Conservation (phyloP, 2,113 vertebrate genomes). For the Anolis carolinensis region DNA sequence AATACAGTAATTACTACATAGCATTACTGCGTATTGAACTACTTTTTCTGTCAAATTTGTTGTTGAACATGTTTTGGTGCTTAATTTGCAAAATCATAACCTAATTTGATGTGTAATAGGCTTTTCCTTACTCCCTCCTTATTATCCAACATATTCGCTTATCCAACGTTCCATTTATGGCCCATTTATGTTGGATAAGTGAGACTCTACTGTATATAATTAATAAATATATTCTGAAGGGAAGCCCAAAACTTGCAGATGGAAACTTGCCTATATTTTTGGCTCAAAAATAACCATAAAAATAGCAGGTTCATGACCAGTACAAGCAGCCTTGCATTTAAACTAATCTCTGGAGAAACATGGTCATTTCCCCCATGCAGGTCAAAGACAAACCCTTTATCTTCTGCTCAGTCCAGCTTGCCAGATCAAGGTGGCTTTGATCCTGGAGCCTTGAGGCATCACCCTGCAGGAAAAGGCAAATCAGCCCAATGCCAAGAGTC, state of each 20-base stretch:
- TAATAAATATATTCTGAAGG: background rate
- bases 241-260: background rate
- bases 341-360: background rate
- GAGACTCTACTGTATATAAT: no score
- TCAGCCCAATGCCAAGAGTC: background rate
- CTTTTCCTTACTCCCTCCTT: no score
- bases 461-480: background rate
- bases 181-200: no score
- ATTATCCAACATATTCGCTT: no score
- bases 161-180: no score
- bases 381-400: background rate
- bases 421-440: constrained; percentile 16
- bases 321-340: background rate
- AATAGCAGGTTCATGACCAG: no score
- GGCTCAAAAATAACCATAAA: background rate
- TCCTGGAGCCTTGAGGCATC: background rate
- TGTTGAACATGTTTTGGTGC: no score
- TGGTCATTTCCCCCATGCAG: background rate
- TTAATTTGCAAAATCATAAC: no score
- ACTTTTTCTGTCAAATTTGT: no score
- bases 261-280: background rate
- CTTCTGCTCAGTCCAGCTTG: background rate
- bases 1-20: no score
- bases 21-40: no score
- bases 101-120: no score